These are phyloP conservation scores for Drosophila arizonae DNA, from an alignment of 1,140 invertebrate species.

Conservation along the genomic window DNA sequence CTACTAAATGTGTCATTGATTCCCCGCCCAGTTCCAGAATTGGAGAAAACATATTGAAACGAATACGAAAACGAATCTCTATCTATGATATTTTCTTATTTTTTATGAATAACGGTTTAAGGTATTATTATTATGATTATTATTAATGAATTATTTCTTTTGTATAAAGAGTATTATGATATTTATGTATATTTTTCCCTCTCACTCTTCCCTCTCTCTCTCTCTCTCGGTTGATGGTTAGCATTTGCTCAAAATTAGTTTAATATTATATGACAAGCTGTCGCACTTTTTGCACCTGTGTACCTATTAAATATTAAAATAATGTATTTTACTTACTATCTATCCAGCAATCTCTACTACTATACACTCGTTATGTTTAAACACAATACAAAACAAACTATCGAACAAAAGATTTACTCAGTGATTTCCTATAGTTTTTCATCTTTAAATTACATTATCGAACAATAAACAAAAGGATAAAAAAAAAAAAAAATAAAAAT, in stretches of 20 bases:
- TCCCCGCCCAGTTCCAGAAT: constrained; percentile 17
- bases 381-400: constrained; percentile 35
- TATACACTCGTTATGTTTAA: constrained; percentile 73
- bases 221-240: constrained; percentile 57
- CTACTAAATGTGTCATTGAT: constrained; percentile 41
- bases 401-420: constrained; percentile 55
- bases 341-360: constrained; percentile 36
- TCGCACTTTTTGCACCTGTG: constrained; percentile 55
- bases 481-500: constrained; percentile 9
- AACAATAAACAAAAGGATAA: background rate
- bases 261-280: constrained; percentile 34
- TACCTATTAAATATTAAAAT: constrained; percentile 66
- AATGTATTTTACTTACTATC: constrained; percentile 47
- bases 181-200: constrained; percentile 18
- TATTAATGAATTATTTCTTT: constrained; percentile 7
- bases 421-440: constrained; percentile 38
- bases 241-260: constrained; percentile 76
- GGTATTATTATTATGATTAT: constrained; percentile 30
- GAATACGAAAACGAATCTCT: constrained; percentile 40
- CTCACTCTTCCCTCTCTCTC: background rate
- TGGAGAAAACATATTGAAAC: constrained; percentile 21
- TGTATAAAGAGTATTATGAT: constrained; percentile 38
- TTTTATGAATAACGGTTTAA: constrained; percentile 26
- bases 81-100: constrained; percentile 20
- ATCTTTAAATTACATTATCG: constrained; percentile 12